Evolutionary conservation across 1,140 invertebrate species (phyloP).

Genomic region (Drosophila melanogaster): Release_6_plus_ISO1_MT NT_033777.3:19457501-19458000

Average conservation of each 20-base stretch:
- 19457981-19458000: slow-evolving; percentile 52
- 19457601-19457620: slow-evolving; percentile 56
- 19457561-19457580: slow-evolving; percentile 58
- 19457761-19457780: slow-evolving; percentile 43
- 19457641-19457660: slow-evolving; percentile 34
- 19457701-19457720: slow-evolving; percentile 34
- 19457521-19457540: slow-evolving; percentile 14
- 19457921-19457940: slow-evolving; percentile 9
- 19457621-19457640: slow-evolving; percentile 44
- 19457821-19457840: slow-evolving; percentile 62
- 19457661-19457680: slow-evolving; percentile 6
- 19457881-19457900: slow-evolving; percentile 80
- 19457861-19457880: slow-evolving; percentile 77
- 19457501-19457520: slow-evolving; percentile 2
- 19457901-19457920: slow-evolving; percentile 30
- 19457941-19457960: slow-evolving; percentile 7
- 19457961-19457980: slow-evolving; percentile 59
- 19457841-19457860: slow-evolving; percentile 46
- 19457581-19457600: slow-evolving; percentile 51
- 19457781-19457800: slow-evolving; percentile 56
- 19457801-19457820: slow-evolving; percentile 75
- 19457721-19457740: slow-evolving; percentile 42
- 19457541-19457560: slow-evolving; percentile 44
- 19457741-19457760: slow-evolving; percentile 57
- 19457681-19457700: slow-evolving; percentile 32